Evolutionary conservation across 2,113 vertebrate genomes (phyloP), one percentile per base, ranked within the genome.

Genomic region (Chelonoidis abingdonii): DNA sequence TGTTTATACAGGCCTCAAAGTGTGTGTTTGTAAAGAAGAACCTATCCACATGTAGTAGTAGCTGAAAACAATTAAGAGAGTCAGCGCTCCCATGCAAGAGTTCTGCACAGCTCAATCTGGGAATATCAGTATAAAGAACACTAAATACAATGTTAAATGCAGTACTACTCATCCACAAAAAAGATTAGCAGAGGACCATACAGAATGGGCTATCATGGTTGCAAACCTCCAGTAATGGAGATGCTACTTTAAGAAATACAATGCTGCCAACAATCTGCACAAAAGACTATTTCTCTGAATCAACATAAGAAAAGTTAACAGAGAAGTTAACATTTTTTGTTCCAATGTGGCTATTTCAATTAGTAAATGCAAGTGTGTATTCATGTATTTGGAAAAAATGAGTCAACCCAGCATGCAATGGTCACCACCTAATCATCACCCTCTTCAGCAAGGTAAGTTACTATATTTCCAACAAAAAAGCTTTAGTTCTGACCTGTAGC

Each of bases 201-300:
- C 52, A 53, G 52, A 53, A 53, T 29, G 57, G 54, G 50, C 50
- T 50, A 50, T 13, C 49, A 50, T 50, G 49, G 49, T 24, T 56
- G 54, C 54, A 56, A 56, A 56, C 54, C 8, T 56, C 54, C 54
- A 56, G 22, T 56, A 56, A 56, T 25, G 9, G 54, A 56, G 22
- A 56, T 56, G 54, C 54, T 10, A 56, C 54, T 24, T 24, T 24
- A 56, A 56, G 8, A 56, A 56, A 65, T 65, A 65, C 35, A 69
- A 69, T 69, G 35, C 31, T n/a, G 17, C 35, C 35, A 69, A n/a
- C 31, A 69, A 19, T 69, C 62, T 69, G 62, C 62, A 69, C 19
- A n/a, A 69, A 76, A 11, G 89, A 93, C 54, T 89, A 95, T 90
- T 84, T 92, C 35, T 89, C 86, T 87, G n/a, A 93, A 56, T 38